Percentiles rank a stretch among this genome's conserved stretches.
phyloP scores from a whole-genome alignment of 2,797 vertebrate species.

The Heteromormyrus szaboi region DNA sequence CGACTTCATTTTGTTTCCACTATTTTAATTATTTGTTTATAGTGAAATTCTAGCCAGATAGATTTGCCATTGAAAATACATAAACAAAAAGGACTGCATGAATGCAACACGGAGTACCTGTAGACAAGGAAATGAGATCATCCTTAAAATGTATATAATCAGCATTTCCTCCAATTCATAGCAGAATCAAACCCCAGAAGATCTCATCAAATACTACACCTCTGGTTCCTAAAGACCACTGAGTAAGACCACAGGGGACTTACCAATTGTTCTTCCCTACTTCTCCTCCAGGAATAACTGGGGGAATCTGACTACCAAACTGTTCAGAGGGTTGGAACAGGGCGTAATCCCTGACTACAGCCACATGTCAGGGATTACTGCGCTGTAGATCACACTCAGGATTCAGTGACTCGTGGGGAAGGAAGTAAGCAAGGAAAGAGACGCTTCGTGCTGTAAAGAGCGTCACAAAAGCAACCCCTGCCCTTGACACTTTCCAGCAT shows the following conservation, averaged over 20 bases:
- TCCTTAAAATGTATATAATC: background rate
- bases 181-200: background rate
- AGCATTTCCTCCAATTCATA: background rate
- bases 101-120: background rate
- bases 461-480: background rate
- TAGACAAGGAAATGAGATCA: background rate
- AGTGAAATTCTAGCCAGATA: background rate
- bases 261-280: slow-evolving; percentile 36
- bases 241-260: slow-evolving; percentile 5
- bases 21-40: background rate
- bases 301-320: background rate
- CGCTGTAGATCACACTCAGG: slow-evolving; percentile 6
- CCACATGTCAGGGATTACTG: slow-evolving; percentile 33
- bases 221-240: background rate
- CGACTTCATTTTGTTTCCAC: background rate
- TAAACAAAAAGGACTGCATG: background rate
- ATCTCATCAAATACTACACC: background rate
- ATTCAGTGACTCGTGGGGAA: background rate
- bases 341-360: slow-evolving; percentile 38
- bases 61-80: background rate
- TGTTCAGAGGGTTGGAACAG: background rate
- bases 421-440: background rate
- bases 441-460: background rate
- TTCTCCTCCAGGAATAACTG: background rate
- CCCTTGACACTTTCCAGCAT: background rate